Conservation (phyloP, 1,140 invertebrate genomes). For the Lamellibrachia luymesi region DNA sequence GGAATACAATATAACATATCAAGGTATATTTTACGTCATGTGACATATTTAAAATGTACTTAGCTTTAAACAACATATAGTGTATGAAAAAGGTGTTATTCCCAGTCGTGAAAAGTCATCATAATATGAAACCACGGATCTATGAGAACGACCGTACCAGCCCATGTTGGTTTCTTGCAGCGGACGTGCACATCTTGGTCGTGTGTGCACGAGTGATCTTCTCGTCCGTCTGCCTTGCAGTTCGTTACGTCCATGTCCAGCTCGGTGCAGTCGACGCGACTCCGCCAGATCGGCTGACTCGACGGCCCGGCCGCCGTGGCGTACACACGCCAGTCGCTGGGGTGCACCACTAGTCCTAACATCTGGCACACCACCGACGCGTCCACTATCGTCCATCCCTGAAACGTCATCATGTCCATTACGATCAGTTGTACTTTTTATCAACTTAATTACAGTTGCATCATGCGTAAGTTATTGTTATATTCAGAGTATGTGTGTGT, state of each 20-base stretch:
- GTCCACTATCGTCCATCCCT: conserved; percentile 89
- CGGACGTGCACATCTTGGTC: conserved; percentile 47
- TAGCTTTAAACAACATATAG: conserved; percentile 13
- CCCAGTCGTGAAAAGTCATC: neutral
- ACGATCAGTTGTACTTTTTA: neutral
- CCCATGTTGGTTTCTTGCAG: conserved; percentile 52
- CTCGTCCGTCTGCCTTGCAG: conserved; percentile 74
- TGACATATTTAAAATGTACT: no score
- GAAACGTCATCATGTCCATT: conserved; percentile 42
- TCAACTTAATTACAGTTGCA: neutral
- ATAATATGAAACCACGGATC: neutral
- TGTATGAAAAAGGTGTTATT: no score
- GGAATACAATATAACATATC: no score
- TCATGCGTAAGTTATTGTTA: neutral
- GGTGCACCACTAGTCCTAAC: conserved; percentile 87
- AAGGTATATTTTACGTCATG: no score
- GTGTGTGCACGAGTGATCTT: conserved; percentile 72
- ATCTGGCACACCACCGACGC: conserved; percentile 94
- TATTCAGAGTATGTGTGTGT: no score
- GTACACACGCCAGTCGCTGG: conserved; percentile 80
- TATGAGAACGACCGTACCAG: conserved; percentile 38
- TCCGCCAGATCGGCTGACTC: conserved; percentile 53
- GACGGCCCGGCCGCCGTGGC: conserved; percentile 32
- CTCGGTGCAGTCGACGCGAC: conserved; percentile 86
- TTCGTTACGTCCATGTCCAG: conserved; percentile 89